Conservation (phyloP, 2,888 invertebrate genomes). For the Eudemis profundana region DNA sequence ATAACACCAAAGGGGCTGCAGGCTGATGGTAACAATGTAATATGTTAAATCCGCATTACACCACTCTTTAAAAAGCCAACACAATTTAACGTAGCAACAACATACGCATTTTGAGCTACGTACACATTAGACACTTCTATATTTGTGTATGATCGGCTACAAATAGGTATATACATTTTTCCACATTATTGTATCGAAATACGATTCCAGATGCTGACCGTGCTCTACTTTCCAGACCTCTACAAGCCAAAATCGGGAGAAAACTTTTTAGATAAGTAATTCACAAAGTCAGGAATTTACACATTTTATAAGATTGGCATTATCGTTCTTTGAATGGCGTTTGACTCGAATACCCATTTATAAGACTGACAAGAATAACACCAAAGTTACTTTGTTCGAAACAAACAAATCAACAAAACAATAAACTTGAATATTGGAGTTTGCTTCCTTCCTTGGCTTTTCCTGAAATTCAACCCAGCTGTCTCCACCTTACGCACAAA, state of each 20-base stretch:
- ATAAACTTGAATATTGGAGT: constrained; percentile 29
- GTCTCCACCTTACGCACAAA: not conserved
- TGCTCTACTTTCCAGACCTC: not conserved
- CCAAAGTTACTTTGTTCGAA: constrained; percentile 35
- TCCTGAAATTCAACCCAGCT: constrained; percentile 7
- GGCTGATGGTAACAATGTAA: too few relatives aligned
- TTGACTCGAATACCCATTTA: constrained; percentile 32
- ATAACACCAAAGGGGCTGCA: too few relatives aligned
- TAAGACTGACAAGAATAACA: constrained; percentile 21
- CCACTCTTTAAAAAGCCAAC: too few relatives aligned
- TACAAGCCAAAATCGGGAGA: not conserved
- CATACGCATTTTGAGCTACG: too few relatives aligned
- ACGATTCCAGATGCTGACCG: not conserved
- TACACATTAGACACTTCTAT: too few relatives aligned
- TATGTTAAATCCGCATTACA: too few relatives aligned
- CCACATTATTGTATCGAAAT: not conserved
- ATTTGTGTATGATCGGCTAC: too few relatives aligned
- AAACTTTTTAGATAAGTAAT: not conserved
- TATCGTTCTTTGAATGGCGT: not conserved
- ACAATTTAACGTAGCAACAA: too few relatives aligned
- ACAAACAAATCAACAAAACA: constrained; percentile 38
- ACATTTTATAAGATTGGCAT: not conserved
- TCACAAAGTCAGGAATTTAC: not conserved
- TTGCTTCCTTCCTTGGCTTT: constrained; percentile 5
- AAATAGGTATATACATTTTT: too few relatives aligned